Evolutionary conservation across 1,140 invertebrate genomes (phyloP), one percentile per base, ranked within the genome.

Genomic region (Penaeus vannamei): DNA sequence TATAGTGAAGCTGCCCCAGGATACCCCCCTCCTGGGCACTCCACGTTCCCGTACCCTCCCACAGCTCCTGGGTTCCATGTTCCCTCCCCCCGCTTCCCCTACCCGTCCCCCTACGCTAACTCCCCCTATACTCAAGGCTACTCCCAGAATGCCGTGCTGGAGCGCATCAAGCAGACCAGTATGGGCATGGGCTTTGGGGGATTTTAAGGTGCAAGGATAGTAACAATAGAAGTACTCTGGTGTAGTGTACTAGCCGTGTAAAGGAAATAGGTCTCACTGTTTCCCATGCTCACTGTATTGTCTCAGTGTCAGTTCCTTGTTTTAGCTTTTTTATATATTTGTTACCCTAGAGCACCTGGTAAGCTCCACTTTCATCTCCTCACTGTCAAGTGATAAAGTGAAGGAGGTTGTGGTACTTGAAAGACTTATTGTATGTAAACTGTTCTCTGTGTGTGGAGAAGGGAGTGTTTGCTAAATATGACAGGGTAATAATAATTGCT

Each of bases 71-170:
- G 93, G 90, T 93, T 94, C 87, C 94, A 94, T 90, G 92, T 94
- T 91, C 94, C 94, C 85, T 94, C 93, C 91, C 94, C 94, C 29
- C 94, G 94, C 90, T 94, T 94, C 92, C 94, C 94, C 14, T 94
- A 94, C 91, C 92, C 93, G 22, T 92, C 92, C 26, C 93, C 93
- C 14, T 93, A 93, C 84, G 92, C 92, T 42, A 92, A 93, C 84
- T 93, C 93, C 32, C 91, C 91, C 29, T 91, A 92, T 83, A 85
- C 90, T 60, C 92, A 92, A 89, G 91, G 89, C 46, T 91, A 92
- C 89, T 85, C 87, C 82, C 91, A 92, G 77, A 91, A 91, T 77
- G 89, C 91, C 22, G 86, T 93, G 90, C 92, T 93, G 83, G 93
- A 93, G 85, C 91, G 93, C 66, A 92, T 93, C 86, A 93, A 93